phyloP scores from a whole-genome alignment of 2,797 vertebrate species.

The Pagetopsis macropterus region DNA sequence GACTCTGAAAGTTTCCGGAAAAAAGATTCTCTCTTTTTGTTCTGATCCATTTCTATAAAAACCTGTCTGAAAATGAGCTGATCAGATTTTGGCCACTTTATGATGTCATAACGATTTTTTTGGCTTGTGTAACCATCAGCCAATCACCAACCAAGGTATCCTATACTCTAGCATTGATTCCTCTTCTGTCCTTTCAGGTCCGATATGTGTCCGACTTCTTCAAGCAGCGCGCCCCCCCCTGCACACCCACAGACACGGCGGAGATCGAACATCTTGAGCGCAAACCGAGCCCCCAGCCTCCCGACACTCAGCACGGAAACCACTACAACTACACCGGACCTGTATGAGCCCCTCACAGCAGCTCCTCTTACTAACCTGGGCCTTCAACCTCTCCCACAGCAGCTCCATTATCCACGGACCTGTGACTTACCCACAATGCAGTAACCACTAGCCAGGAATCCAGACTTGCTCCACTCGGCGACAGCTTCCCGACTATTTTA shows the following conservation, averaged over 20 bases:
- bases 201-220: conserved; percentile 93
- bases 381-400: conserved; percentile 8
- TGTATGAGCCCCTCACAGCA: conserved; percentile 74
- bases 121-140: no score
- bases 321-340: conserved; percentile 83
- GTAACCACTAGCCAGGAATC: conserved; percentile 42
- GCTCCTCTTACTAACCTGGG: conserved; percentile 8
- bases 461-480: conserved; percentile 2
- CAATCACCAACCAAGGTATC: no score
- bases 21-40: no score
- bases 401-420: conserved; percentile 33
- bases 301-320: conserved; percentile 82
- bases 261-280: conserved; percentile 79
- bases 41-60: no score
- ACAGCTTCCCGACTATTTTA: conserved; percentile 23
- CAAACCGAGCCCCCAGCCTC: conserved; percentile 86
- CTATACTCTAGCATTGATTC: background rate
- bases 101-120: no score
- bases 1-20: no score
- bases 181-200: conserved; percentile 79
- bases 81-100: no score
- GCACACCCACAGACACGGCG: conserved; percentile 14
- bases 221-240: conserved; percentile 82
- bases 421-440: conserved; percentile 18
- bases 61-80: no score